Base-by-base conservation (phyloP, 23 tunicate genomes). In the Halocynthia roretzi region DNA sequence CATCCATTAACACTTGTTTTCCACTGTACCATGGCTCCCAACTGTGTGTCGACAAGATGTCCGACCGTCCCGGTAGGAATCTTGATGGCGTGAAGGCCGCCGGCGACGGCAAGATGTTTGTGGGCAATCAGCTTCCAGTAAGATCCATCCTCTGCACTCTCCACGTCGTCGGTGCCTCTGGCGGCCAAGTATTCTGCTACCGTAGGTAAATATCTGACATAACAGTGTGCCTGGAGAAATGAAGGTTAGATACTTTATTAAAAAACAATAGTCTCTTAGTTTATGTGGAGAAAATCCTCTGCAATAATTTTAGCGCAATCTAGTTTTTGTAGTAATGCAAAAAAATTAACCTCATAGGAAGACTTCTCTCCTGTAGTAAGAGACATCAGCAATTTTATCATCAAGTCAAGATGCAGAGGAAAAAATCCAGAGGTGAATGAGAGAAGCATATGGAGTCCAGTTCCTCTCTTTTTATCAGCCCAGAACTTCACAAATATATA, bases 21-120 rank as follows among this genome's bases (percentile, higher is more conserved):
- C 98, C 98, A 92, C 55, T 92, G 98, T 5, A 92, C 98, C 87
- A 92, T 82, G 9, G 86, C 91, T 12, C 92, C 98, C 12, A 62
- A 71, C 23, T 78, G 87, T 19, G 83, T 81, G 79, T 92, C 85
- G 23, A 86, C 70, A 8, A 92, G 76, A 21, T 78, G 80, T 6
- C 98, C 98, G 15, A 92, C 67, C 6, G 98, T 86, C 6, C 91
- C 90, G 50, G 52, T 76, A 21, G 87, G 80, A 5, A 92, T 50
- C 15, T 64, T 80, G 21, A 86, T 72, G 22, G 77, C 74, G 48
- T 79, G 85, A 19, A 73, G 57, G 19, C 98, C 98, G 65, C 88
- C 97, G 64, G 90, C 90, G 31, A 70, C 71, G 12, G 73, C 21
- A 21, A 90, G 54, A 0, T 84, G 83, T 77, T 90, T 90, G 54